phyloP scores from a whole-genome alignment of 2,113 vertebrate genomes.

The Saguinus midas region DNA sequence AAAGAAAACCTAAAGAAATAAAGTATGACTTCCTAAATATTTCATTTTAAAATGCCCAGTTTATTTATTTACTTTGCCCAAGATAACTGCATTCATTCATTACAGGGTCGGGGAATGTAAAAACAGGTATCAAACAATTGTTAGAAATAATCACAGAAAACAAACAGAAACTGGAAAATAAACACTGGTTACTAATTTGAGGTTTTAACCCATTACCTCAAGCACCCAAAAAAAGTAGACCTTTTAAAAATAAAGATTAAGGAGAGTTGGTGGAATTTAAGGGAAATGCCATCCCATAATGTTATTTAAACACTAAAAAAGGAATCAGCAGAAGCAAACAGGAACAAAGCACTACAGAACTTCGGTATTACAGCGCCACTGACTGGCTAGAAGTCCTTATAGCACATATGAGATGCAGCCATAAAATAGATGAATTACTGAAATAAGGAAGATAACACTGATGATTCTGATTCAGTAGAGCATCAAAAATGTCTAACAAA shows the following conservation, averaged over 20 bases:
- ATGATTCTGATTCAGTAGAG: background rate
- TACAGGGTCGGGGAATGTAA: background rate
- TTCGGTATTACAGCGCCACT: conserved; percentile 46
- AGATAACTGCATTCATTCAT: background rate
- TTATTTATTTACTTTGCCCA: background rate
- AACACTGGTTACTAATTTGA: background rate
- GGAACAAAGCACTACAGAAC: background rate
- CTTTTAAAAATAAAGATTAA: background rate
- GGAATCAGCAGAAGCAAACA: background rate
- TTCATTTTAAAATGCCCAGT: background rate
- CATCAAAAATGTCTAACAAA: background rate
- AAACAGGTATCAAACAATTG: conserved; percentile 7
- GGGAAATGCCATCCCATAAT: background rate
- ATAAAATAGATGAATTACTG: background rate
- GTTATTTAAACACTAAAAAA: background rate
- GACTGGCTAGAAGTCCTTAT: conserved; percentile 33
- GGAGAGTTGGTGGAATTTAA: background rate
- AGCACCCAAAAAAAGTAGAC: background rate
- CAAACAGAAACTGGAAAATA: conserved; percentile 10
- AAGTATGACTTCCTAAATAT: background rate
- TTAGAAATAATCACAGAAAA: conserved; percentile 23
- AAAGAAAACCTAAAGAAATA: background rate
- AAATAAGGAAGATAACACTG: background rate
- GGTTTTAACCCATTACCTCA: background rate
- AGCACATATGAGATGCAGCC: background rate